Percentiles rank a stretch among this genome's conserved stretches.
Evolutionary conservation across 2,888 invertebrate species (phyloP).

Genomic region (Heteropelma amictum): DNA sequence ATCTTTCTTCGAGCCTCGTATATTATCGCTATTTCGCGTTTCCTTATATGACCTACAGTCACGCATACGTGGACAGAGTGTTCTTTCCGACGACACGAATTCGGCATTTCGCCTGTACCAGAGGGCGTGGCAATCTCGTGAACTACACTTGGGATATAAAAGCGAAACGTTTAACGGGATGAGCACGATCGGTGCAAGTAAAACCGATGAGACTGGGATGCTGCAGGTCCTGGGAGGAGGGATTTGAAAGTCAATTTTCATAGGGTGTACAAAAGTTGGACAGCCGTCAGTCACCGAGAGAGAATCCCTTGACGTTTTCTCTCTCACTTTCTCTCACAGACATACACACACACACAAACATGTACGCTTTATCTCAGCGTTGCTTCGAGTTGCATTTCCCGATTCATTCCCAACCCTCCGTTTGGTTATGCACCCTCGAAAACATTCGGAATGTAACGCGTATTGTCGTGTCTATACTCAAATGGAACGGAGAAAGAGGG

Average conservation of each 20-base stretch:
- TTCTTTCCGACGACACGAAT: conserved; percentile 13
- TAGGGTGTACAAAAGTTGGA: conserved; percentile 52
- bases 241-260: conserved; percentile 58
- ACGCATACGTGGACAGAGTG: neutral
- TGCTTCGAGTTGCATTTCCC: conserved; percentile 47
- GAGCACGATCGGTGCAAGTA: conserved; percentile 4
- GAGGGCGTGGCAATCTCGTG: conserved; percentile 36
- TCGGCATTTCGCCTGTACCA: conserved; percentile 4
- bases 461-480: conserved; percentile 73
- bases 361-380: conserved; percentile 39
- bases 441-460: conserved; percentile 73
- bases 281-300: conserved; percentile 66
- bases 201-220: conserved; percentile 29
- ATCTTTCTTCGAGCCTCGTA: neutral
- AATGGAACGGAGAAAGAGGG: conserved; percentile 64
- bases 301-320: conserved; percentile 40
- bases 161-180: conserved; percentile 51
- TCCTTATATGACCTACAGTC: neutral
- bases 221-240: conserved; percentile 16
- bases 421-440: conserved; percentile 71
- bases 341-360: conserved; percentile 26
- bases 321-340: conserved; percentile 25
- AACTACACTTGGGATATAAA: conserved; percentile 50
- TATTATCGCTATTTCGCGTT: neutral
- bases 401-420: conserved; percentile 51